phyloP scores from a whole-genome alignment of 2,797 vertebrate species.

The Mastacembelus armatus region DNA sequence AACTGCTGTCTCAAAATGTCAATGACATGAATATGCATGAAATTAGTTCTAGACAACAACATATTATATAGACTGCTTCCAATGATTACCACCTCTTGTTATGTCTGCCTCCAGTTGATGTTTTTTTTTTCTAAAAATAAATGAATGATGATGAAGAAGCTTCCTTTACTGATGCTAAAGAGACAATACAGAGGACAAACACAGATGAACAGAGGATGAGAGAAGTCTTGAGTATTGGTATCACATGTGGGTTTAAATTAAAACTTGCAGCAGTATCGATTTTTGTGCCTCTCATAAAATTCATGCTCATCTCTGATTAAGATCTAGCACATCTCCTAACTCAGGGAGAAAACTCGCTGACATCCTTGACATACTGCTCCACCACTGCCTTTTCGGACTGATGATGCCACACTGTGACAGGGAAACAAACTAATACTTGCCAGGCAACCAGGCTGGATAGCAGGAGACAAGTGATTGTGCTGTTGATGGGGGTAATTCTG shows the following conservation, averaged over 20 bases:
- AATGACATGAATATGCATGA: not conserved
- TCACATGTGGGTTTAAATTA: conserved; percentile 32
- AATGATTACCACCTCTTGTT: not conserved
- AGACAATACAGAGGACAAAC: not conserved
- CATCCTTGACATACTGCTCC: conserved; percentile 51
- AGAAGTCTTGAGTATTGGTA: not conserved
- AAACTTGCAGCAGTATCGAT: conserved; percentile 41
- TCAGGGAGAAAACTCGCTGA: conserved; percentile 54
- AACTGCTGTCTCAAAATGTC: not conserved
- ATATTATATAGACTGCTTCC: conserved; percentile 6
- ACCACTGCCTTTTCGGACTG: conserved; percentile 56
- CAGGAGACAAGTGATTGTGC: conserved; percentile 58
- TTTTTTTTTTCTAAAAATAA: not conserved
- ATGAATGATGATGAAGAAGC: not conserved
- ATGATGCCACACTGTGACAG: conserved; percentile 45
- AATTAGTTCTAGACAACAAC: conserved; percentile 5
- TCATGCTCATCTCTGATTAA: conserved; percentile 39
- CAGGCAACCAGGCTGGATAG: conserved; percentile 53
- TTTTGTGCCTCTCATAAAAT: conserved; percentile 40
- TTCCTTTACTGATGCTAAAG: conserved; percentile 18
- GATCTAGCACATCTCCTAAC: conserved; percentile 44
- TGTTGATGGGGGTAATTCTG: conserved; percentile 62
- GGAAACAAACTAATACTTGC: conserved; percentile 51
- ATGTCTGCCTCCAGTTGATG: not conserved
- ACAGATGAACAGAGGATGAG: conserved; percentile 13